These are phyloP conservation scores for Telmatochromis sp. DNA, from an alignment of 2,113 vertebrate genomes.

Conservation along the genomic window DNA sequence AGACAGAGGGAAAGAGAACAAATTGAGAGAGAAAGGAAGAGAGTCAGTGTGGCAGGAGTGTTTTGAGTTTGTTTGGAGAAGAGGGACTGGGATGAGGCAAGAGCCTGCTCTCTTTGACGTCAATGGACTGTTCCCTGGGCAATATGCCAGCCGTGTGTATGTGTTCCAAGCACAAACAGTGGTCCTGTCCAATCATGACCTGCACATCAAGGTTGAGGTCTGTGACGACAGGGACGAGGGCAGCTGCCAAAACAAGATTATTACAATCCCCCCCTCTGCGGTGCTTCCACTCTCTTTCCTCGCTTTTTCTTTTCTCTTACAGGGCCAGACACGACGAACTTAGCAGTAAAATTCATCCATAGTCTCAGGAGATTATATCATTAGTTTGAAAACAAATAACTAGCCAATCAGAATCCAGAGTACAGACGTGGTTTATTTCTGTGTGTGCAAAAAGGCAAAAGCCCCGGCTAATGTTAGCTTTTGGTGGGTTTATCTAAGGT, in stretches of 20 bases:
- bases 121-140: constrained; percentile 77
- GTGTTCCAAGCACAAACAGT: constrained; percentile 27
- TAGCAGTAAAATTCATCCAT: background rate
- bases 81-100: constrained; percentile 74
- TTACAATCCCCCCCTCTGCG: background rate
- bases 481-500: background rate
- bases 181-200: constrained; percentile 49
- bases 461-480: background rate
- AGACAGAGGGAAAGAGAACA: background rate
- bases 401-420: background rate
- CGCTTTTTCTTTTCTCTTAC: background rate
- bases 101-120: constrained; percentile 75
- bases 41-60: constrained; percentile 30
- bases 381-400: background rate
- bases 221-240: constrained; percentile 42
- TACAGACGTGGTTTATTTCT: constrained; percentile 1
- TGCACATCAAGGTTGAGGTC: constrained; percentile 42
- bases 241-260: constrained; percentile 57
- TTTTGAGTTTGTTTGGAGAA: constrained; percentile 78
- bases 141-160: constrained; percentile 54
- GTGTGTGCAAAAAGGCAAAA: background rate
- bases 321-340: background rate
- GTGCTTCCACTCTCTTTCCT: background rate
- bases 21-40: constrained; percentile 12
- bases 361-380: background rate